These are phyloP conservation scores for Leptatherina wallacei DNA, from an alignment of 2,797 vertebrate genomes.

Conservation along the genomic window DNA sequence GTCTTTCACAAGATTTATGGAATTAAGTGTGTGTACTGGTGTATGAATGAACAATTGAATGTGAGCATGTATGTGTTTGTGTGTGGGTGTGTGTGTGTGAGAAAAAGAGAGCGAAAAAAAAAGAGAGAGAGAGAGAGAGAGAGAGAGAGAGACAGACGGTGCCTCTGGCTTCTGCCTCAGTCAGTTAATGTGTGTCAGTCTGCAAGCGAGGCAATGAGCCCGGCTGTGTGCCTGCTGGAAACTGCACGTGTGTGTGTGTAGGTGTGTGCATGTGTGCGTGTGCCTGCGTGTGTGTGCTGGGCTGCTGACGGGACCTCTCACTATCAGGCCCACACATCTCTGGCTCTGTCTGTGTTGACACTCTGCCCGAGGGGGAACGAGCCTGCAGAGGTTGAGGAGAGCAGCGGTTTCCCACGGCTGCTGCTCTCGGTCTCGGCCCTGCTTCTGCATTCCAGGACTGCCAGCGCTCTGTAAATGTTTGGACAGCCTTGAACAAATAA, in stretches of 20 bases:
- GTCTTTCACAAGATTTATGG: constrained; percentile 32
- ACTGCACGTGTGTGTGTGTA: constrained; percentile 47
- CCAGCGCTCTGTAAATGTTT: constrained; percentile 96
- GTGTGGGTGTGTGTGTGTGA: constrained; percentile 35
- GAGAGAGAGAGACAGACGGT: constrained; percentile 40
- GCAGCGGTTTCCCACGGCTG: constrained; percentile 95
- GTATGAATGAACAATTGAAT: constrained; percentile 27
- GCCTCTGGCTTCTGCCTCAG: constrained; percentile 76
- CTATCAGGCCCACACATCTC: constrained; percentile 93
- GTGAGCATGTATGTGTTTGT: constrained; percentile 23
- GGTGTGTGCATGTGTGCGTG: not conserved
- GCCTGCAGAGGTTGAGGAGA: constrained; percentile 92
- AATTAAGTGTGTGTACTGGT: constrained; percentile 28
- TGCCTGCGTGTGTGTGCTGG: constrained; percentile 2
- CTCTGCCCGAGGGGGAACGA: constrained; percentile 89
- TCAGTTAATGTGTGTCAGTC: constrained; percentile 81
- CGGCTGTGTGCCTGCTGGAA: constrained; percentile 77
- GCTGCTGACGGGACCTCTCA: constrained; percentile 91
- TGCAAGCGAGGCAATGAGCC: constrained; percentile 78
- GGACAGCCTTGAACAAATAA: constrained; percentile 98
- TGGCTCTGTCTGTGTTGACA: constrained; percentile 92
- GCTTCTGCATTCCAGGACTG: constrained; percentile 93
- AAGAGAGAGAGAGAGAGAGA: constrained; percentile 23
- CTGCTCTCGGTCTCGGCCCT: constrained; percentile 85
- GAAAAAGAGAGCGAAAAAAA: constrained; percentile 30